Conservation (phyloP, 2,888 invertebrate genomes). For the Myopa testacea region DNA sequence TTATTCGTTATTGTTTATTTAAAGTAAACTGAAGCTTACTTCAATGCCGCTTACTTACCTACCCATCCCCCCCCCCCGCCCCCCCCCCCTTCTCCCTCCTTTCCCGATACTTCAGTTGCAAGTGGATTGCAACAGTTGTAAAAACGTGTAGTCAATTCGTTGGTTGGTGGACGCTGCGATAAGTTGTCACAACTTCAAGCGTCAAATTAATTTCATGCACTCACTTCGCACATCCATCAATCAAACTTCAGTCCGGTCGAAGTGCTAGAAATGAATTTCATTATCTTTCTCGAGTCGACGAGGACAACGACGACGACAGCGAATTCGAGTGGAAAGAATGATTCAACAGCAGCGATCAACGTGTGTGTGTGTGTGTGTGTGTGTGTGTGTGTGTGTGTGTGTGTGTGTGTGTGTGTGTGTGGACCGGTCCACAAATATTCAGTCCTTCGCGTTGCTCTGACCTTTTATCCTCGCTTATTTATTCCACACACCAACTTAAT, state of each 20-base stretch:
- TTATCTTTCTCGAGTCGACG: neutral
- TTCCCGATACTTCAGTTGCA: neutral
- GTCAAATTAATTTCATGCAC: neutral
- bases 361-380: no score
- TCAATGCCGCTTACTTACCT: no score
- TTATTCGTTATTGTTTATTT: no score
- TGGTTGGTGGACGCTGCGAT: no score
- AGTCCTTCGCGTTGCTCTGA: neutral
- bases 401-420: no score
- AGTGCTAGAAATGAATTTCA: neutral
- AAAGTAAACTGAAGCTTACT: no score
- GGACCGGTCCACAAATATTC: neutral
- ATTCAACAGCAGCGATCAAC: neutral
- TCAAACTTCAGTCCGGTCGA: neutral
- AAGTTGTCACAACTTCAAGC: neutral
- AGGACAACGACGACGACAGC: neutral
- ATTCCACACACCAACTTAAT: neutral
- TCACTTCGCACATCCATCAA: neutral
- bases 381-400: no score
- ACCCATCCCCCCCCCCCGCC: neutral
- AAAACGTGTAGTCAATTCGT: neutral
- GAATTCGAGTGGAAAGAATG: neutral
- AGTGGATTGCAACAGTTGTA: neutral
- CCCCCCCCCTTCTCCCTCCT: no score
- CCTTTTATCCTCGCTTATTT: neutral